Percentiles rank a stretch among this genome's conserved stretches.
phyloP scores from a whole-genome alignment of 2,888 invertebrate genomes.

The Sepioteuthis lessoniana region DNA sequence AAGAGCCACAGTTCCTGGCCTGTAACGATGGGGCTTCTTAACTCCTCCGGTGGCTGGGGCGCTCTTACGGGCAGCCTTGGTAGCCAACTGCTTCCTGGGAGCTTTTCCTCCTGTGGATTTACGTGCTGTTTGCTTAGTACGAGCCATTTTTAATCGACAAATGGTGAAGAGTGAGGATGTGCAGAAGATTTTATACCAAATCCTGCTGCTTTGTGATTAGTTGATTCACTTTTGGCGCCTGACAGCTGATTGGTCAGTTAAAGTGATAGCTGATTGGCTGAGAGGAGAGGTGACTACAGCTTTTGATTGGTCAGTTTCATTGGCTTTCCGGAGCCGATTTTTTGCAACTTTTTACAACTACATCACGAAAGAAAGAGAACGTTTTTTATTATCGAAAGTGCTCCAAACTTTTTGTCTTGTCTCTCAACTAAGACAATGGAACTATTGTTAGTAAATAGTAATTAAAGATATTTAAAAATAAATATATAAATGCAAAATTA shows the following conservation, averaged over 20 bases:
- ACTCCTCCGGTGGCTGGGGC: slow-evolving; percentile 46
- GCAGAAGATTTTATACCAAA: neutral
- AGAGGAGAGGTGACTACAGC: neutral
- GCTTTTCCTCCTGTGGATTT: slow-evolving; percentile 48
- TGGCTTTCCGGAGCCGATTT: neutral
- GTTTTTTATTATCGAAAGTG: too few species aligned
- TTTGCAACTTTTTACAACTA: neutral
- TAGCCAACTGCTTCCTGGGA: slow-evolving; percentile 38
- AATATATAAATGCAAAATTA: too few species aligned
- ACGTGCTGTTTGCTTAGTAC: slow-evolving; percentile 46
- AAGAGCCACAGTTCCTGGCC: slow-evolving; percentile 71
- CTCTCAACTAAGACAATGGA: too few species aligned
- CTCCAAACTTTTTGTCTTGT: too few species aligned
- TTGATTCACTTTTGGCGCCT: neutral
- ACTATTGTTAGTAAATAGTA: too few species aligned
- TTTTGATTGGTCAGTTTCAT: neutral
- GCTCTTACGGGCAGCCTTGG: slow-evolving; percentile 44
- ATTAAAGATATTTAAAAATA: too few species aligned
- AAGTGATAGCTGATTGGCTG: neutral
- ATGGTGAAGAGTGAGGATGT: too few species aligned
- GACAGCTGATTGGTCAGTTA: neutral
- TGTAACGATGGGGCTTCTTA: slow-evolving; percentile 69
- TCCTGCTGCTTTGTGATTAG: neutral
- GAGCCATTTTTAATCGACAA: neutral
- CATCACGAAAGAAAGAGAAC: too few species aligned